Percentiles rank a stretch among this genome's conserved stretches.
phyloP scores from a whole-genome alignment of 2,113 vertebrate genomes.

The Xenopus tropicalis region DNA sequence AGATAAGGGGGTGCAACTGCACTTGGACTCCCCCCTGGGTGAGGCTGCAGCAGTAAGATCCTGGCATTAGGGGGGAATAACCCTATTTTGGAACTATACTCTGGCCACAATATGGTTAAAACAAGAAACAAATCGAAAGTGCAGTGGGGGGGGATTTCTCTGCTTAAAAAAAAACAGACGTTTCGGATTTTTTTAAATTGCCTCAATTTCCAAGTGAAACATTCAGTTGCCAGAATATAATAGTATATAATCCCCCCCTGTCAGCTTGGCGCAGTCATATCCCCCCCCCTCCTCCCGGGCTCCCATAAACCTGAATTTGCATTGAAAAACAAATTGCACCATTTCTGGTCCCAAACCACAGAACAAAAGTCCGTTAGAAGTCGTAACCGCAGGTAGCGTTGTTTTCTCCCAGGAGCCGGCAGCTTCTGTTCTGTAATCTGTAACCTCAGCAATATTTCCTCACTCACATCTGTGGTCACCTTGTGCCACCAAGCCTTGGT shows the following conservation, averaged over 20 bases:
- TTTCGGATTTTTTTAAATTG: too few species aligned
- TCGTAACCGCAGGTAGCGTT: slow-evolving; percentile 18
- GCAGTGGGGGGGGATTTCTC: too few species aligned
- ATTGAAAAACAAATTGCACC: slow-evolving; percentile 24
- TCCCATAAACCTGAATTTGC: background rate
- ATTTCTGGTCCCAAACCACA: slow-evolving; percentile 29
- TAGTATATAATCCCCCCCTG: background rate
- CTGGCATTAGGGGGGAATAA: too few species aligned
- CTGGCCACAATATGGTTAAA: too few species aligned
- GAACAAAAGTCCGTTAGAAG: slow-evolving; percentile 28
- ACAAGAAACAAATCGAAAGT: too few species aligned
- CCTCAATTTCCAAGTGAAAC: too few species aligned
- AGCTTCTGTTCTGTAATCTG: background rate
- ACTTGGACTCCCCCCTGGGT: too few species aligned
- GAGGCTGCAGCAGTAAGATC: too few species aligned
- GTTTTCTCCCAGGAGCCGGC: background rate
- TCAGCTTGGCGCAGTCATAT: background rate
- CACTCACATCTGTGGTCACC: slow-evolving; percentile 3
- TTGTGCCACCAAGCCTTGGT: background rate
- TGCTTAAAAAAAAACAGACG: too few species aligned
- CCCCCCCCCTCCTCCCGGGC: background rate
- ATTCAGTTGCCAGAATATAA: too few species aligned
- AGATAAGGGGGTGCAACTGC: too few species aligned
- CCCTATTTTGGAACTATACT: too few species aligned
- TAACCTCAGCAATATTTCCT: slow-evolving; percentile 25